These are phyloP conservation scores for Anguilla japonica DNA, from an alignment of 2,113 vertebrate genomes.

Conservation along the genomic window DNA sequence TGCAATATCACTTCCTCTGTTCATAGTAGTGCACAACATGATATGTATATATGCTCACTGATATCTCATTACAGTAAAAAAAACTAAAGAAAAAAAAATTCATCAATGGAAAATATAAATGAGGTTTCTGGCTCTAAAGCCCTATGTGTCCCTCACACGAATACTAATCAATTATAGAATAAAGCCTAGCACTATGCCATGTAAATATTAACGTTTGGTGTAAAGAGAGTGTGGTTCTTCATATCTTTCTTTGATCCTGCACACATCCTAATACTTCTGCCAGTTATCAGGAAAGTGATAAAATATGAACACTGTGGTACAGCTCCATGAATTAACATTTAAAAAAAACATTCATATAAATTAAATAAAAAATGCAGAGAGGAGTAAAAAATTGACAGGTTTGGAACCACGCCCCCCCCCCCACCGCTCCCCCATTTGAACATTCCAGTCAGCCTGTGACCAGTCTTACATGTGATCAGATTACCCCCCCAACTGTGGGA, in stretches of 20 bases:
- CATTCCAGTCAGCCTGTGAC: neutral
- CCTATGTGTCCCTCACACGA: neutral
- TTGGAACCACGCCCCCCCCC: neutral
- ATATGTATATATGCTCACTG: neutral
- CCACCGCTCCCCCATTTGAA: neutral
- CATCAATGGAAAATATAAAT: neutral
- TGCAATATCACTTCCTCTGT: neutral
- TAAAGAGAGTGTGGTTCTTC: neutral
- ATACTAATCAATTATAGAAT: constrained; percentile 5
- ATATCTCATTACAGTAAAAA: neutral
- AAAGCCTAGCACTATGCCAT: neutral
- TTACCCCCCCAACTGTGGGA: neutral
- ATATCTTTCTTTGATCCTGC: neutral
- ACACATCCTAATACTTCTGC: neutral
- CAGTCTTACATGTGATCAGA: neutral
- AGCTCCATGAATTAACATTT: neutral
- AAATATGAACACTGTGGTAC: neutral
- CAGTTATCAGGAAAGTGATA: neutral
- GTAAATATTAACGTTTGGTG: constrained; percentile 9
- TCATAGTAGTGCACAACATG: neutral
- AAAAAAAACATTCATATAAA: too few relatives aligned
- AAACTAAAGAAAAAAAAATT: neutral
- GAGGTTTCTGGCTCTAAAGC: neutral
- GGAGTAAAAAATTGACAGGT: neutral
- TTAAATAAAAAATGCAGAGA: neutral